Conservation (phyloP, 2,113 vertebrate species). For the Sphyrna mokarran region DNA sequence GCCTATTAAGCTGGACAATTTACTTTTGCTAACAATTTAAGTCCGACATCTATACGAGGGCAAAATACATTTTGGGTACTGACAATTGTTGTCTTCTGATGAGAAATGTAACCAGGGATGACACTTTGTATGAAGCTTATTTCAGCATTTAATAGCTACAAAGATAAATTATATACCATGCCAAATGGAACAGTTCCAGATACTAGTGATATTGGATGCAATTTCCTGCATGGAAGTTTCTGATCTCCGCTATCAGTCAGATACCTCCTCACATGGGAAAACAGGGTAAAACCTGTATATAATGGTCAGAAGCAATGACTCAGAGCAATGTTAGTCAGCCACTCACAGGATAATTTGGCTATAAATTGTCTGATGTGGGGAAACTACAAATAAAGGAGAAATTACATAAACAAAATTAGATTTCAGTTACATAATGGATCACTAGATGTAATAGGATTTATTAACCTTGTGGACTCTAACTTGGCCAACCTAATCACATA, state of each 20-base stretch:
- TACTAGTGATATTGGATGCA: neutral
- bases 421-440: neutral
- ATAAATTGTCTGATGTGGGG: neutral
- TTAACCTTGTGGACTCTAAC: neutral
- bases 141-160: neutral
- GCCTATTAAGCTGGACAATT: neutral
- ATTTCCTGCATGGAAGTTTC: neutral
- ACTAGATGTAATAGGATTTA: neutral
- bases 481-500: slow-evolving; percentile 11
- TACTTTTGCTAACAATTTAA: neutral
- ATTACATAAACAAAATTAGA: neutral
- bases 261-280: neutral
- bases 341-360: neutral
- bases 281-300: neutral
- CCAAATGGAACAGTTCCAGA: neutral
- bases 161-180: neutral
- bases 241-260: neutral
- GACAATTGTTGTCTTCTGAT: neutral
- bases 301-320: neutral
- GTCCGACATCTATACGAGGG: neutral
- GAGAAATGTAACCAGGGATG: neutral
- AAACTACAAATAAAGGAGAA: neutral
- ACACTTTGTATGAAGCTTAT: neutral
- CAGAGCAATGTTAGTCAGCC: neutral
- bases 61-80: neutral